A percentile compares a stretch with the other conserved stretches of the same genome.
phyloP scores from a whole-genome alignment of 2,113 vertebrate genomes.

The Physeter macrocephalus region DNA sequence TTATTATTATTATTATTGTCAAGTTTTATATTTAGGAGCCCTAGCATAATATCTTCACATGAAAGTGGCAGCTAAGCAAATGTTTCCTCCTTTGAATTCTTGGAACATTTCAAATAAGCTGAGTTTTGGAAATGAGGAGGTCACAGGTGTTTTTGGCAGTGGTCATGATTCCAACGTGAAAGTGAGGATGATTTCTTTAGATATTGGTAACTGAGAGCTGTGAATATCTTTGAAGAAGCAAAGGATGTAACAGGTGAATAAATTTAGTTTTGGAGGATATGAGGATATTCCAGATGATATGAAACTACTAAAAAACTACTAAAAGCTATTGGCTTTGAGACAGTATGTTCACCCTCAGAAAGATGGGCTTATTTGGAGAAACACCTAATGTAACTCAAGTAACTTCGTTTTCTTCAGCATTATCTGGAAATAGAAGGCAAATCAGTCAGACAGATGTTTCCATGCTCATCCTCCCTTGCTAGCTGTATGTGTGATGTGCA shows the following conservation, averaged over 20 bases:
- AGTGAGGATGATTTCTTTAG: not conserved
- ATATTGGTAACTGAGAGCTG: not conserved
- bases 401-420: not conserved
- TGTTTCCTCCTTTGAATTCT: not conserved
- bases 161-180: not conserved
- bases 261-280: not conserved
- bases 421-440: slow-evolving; percentile 34
- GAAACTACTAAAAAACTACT: not conserved
- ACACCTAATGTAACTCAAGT: not conserved
- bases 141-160: not conserved
- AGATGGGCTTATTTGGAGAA: not conserved
- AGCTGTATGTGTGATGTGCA: not conserved
- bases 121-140: not conserved
- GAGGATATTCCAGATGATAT: not conserved
- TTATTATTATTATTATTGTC: not conserved
- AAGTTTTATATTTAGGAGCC: not conserved
- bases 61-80: not conserved
- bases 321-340: not conserved
- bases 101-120: not conserved
- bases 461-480: not conserved
- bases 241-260: not conserved
- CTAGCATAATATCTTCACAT: not conserved
- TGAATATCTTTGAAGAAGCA: not conserved
- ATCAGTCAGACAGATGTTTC: slow-evolving; percentile 32
- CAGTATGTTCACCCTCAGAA: not conserved